These are phyloP conservation scores for Alces alces DNA, from an alignment of 2,113 vertebrate genomes.

Conservation along the genomic window DNA sequence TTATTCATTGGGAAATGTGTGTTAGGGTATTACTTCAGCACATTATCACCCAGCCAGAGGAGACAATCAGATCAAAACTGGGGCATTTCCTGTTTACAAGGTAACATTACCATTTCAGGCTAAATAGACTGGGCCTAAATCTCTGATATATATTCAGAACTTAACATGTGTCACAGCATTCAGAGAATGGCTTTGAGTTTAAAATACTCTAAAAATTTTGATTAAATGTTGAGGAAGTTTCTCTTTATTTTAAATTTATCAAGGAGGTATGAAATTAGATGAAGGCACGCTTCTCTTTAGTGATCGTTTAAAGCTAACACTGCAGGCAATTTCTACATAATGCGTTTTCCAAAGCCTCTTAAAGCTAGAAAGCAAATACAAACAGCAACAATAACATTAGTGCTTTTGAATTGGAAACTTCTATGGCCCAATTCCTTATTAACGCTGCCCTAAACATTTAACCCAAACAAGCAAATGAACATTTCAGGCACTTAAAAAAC, in stretches of 20 bases:
- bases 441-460: background rate
- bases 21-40: slow-evolving; percentile 16
- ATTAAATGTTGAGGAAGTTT: slow-evolving; percentile 27
- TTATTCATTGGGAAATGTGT: slow-evolving; percentile 54
- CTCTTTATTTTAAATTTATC: slow-evolving; percentile 45
- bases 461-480: background rate
- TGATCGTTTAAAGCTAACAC: background rate
- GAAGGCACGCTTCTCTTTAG: slow-evolving; percentile 19
- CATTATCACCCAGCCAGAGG: slow-evolving; percentile 4
- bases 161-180: background rate
- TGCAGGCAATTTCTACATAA: slow-evolving; percentile 26
- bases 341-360: slow-evolving; percentile 13
- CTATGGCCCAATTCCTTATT: slow-evolving; percentile 22
- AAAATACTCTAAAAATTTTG: slow-evolving; percentile 4
- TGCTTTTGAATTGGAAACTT: slow-evolving; percentile 26
- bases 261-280: slow-evolving; percentile 6
- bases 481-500: slow-evolving; percentile 30
- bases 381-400: slow-evolving; percentile 16
- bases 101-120: slow-evolving; percentile 6
- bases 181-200: background rate
- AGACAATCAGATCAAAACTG: slow-evolving; percentile 44
- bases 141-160: background rate
- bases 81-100: slow-evolving; percentile 17
- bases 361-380: slow-evolving; percentile 39
- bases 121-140: slow-evolving; percentile 27